Conservation (phyloP, 2,797 vertebrate genomes). For the Sebastes miniatus region DNA sequence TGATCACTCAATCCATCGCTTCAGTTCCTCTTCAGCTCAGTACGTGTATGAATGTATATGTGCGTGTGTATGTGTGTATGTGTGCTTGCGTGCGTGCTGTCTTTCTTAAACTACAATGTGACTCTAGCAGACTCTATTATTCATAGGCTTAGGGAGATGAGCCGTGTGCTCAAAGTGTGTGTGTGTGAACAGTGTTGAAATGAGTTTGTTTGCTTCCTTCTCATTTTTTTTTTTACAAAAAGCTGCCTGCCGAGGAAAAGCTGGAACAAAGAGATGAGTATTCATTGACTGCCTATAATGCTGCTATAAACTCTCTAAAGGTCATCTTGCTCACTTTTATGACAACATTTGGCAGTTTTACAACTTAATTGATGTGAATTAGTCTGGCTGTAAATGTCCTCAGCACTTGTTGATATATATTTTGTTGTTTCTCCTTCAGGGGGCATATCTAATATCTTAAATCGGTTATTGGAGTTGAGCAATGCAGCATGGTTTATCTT, state of each 20-base stretch:
- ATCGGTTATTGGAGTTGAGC: neutral
- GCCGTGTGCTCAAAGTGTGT: neutral
- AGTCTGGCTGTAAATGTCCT: neutral
- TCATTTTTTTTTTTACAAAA: neutral
- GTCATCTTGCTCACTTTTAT: neutral
- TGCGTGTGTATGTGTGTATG: neutral
- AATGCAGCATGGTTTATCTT: constrained; percentile 6
- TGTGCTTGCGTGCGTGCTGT: neutral
- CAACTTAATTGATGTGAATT: neutral
- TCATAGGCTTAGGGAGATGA: constrained; percentile 18
- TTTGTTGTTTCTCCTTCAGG: neutral
- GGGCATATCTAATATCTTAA: neutral
- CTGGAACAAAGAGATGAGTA: neutral
- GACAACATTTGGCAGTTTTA: neutral
- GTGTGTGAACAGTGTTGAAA: neutral
- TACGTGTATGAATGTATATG: neutral
- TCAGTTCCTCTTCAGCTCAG: constrained; percentile 24
- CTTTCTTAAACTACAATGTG: constrained; percentile 6
- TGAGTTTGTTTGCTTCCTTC: neutral
- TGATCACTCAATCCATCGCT: constrained; percentile 25
- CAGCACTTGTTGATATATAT: neutral
- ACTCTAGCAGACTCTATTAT: constrained; percentile 35
- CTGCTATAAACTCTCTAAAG: neutral
- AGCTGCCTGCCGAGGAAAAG: neutral
- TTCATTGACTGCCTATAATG: neutral